Conservation (phyloP, 2,797 vertebrate species). For the Anabas testudineus region DNA sequence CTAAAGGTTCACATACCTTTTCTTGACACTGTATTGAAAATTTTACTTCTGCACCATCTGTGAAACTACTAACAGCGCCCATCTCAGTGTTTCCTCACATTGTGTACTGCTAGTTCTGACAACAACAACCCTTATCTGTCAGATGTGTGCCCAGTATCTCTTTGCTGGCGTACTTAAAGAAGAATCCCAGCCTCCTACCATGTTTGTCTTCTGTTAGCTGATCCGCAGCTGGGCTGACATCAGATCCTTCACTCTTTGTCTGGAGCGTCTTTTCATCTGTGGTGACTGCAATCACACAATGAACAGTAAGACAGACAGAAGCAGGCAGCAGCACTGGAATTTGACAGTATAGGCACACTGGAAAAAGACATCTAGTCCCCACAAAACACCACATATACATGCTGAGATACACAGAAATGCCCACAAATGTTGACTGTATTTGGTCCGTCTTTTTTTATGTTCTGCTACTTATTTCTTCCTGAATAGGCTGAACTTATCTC, state of each 20-base stretch:
- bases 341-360: constrained; percentile 18
- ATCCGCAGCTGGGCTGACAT: constrained; percentile 66
- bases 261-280: constrained; percentile 69
- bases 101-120: constrained; percentile 45
- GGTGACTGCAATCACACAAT: constrained; percentile 51
- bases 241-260: constrained; percentile 73
- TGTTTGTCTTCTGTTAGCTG: constrained; percentile 75
- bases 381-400: not conserved
- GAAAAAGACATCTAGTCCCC: constrained; percentile 11
- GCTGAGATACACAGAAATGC: not conserved
- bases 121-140: constrained; percentile 60
- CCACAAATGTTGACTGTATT: not conserved
- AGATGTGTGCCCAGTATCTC: constrained; percentile 48
- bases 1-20: too few species aligned
- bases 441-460: not conserved
- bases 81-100: constrained; percentile 23
- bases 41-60: not conserved
- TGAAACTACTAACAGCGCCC: constrained; percentile 14
- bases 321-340: constrained; percentile 24
- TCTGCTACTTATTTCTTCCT: not conserved
- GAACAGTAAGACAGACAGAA: constrained; percentile 39
- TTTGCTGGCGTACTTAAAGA: constrained; percentile 36
- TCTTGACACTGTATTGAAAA: too few species aligned
- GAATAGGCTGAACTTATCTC: constrained; percentile 1
- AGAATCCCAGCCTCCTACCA: constrained; percentile 69